Conservation (phyloP, 2,888 invertebrate species). For the Ligdia adustata region DNA sequence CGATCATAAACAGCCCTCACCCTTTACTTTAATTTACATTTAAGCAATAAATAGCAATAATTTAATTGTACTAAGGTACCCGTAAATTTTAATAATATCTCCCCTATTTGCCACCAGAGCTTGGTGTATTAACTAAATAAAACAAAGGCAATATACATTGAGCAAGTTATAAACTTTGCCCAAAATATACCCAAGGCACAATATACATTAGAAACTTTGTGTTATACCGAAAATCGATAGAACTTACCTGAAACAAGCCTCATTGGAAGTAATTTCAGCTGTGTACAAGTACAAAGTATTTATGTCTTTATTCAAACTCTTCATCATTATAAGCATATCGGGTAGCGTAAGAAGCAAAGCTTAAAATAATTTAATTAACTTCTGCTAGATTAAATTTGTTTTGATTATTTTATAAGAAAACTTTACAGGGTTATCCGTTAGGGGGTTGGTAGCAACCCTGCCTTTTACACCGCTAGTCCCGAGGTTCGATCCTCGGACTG, state of each 20-base stretch:
- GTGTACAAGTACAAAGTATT: too few relatives aligned
- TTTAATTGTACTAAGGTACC: conserved; percentile 1
- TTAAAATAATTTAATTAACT: background rate
- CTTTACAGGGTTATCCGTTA: too few relatives aligned
- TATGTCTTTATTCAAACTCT: conserved; percentile 28
- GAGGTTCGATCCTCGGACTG: too few relatives aligned
- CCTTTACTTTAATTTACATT: too few relatives aligned
- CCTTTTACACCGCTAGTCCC: too few relatives aligned
- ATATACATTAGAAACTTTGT: conserved; percentile 17
- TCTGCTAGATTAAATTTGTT: too few relatives aligned
- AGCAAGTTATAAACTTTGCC: conserved; percentile 14
- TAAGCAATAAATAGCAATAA: background rate
- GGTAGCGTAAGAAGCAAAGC: conserved; percentile 10
- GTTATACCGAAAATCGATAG: conserved; percentile 18
- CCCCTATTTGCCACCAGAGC: conserved; percentile 9
- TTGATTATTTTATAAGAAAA: too few relatives aligned
- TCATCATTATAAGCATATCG: conserved; percentile 24
- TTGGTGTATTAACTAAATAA: conserved; percentile 6
- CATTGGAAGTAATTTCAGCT: conserved; percentile 27
- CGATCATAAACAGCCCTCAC: too few relatives aligned
- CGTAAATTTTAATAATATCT: conserved; percentile 14
- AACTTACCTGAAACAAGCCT: conserved; percentile 15
- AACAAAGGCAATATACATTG: conserved; percentile 15
- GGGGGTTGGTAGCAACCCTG: too few relatives aligned
- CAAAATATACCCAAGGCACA: conserved; percentile 7